Conservation (phyloP, 2,113 vertebrate species). For the Sarotherodon lohbergeri region DNA sequence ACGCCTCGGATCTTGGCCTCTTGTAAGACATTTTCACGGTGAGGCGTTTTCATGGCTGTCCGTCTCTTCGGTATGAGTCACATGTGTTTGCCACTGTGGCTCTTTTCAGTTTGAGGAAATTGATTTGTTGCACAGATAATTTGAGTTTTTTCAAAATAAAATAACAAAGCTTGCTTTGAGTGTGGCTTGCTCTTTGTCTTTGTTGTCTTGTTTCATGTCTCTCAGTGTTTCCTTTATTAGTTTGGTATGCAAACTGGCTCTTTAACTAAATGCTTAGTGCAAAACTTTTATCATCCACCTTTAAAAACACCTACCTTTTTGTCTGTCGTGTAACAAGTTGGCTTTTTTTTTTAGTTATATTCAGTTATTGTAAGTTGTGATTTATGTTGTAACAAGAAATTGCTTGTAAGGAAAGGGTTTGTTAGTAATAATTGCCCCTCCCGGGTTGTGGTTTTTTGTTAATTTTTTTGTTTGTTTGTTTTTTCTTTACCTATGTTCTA, state of each 20-base stretch:
- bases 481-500: not conserved
- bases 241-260: not conserved
- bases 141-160: conserved; percentile 16
- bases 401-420: not conserved
- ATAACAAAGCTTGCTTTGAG: conserved; percentile 2
- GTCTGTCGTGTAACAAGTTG: not conserved
- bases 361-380: not conserved
- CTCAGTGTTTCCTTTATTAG: not conserved
- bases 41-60: conserved; percentile 43
- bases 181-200: not conserved
- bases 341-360: not conserved
- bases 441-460: not conserved
- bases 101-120: conserved; percentile 41
- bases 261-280: not conserved
- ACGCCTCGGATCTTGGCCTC: conserved; percentile 25
- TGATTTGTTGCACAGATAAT: conserved; percentile 42
- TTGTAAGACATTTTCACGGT: conserved; percentile 59
- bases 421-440: not conserved
- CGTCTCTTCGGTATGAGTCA: conserved; percentile 34
- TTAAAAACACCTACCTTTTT: not conserved
- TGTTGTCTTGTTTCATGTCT: not conserved
- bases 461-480: not conserved
- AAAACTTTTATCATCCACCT: not conserved
- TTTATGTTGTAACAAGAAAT: not conserved
- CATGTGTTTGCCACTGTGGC: conserved; percentile 23